A percentile compares a stretch with the other conserved stretches of the same genome.
Evolutionary conservation across 2,888 invertebrate species (phyloP).

Genomic region (Odontocerum albicorne): DNA sequence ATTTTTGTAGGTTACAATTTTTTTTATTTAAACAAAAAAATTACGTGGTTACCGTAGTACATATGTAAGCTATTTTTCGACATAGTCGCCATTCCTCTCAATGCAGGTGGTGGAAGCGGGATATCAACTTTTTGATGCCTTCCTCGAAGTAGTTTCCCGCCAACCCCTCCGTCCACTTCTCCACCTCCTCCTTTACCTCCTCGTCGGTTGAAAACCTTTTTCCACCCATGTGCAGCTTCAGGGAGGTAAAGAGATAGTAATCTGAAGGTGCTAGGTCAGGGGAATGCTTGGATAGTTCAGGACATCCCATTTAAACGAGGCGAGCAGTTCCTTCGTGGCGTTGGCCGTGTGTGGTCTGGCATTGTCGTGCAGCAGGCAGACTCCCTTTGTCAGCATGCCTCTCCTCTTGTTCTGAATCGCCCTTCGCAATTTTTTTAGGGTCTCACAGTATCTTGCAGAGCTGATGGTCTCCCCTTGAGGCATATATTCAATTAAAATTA

Average conservation of each 20-base stretch:
- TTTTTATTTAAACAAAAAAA: slow-evolving; percentile 1
- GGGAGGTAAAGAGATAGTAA: background rate
- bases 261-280: background rate
- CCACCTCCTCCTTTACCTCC: slow-evolving; percentile 15
- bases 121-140: slow-evolving; percentile 51
- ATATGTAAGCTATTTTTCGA: slow-evolving; percentile 1
- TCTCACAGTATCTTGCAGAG: background rate
- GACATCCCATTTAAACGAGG: slow-evolving; percentile 2
- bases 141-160: slow-evolving; percentile 22
- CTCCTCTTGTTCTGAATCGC: no score
- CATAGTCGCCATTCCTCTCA: slow-evolving; percentile 8
- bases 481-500: no score
- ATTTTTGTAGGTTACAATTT: slow-evolving; percentile 1
- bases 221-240: no score
- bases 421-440: background rate
- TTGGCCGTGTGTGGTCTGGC: no score
- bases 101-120: slow-evolving; percentile 8
- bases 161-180: slow-evolving; percentile 22
- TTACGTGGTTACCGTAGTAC: no score
- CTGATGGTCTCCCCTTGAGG: no score
- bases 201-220: no score
- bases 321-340: background rate
- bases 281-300: no score
- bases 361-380: no score
- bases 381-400: no score